Evolutionary conservation across 1,140 invertebrate genomes (phyloP), one percentile per base, ranked within the genome.

Genomic region (Hormaphis cornu): DNA sequence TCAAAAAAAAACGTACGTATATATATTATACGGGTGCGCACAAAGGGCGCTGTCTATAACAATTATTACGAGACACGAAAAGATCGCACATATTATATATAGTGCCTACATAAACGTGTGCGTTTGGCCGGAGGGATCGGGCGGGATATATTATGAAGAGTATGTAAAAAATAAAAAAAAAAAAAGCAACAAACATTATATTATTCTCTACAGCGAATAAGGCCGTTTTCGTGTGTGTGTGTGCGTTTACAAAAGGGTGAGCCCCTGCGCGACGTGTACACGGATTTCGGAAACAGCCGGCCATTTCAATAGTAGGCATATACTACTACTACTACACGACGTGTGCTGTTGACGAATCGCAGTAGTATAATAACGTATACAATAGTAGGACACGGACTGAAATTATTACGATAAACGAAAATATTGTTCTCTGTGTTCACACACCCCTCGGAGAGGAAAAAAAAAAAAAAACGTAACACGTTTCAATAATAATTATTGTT

Each of bases 401-500:
- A 66, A 66, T 66, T 30, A 66, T 66, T 50, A 48, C 42, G 61
- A 66, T 66, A 66, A 66, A 66, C 61, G 37, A 66, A 66, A 66
- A 66, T 48, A 66, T 66, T 66, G 61, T 66, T 66, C 59, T 30
- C 42, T 28, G 28, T 30, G 18, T 63, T 1, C n/a, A 28, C 40
- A 46, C 42, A 42, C 61, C 44, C 26, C n/a, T n/a, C n/a, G n/a
- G n/a, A n/a, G n/a, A n/a, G n/a, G n/a, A 46, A 46, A 46, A 37
- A 46, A 35, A 63, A 63, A 46, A 61, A 28, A 42, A 42, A 46
- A 63, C 37, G 42, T 46, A 44, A 63, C 40, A 42, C 24, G 58
- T 63, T 63, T 63, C 61, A 48, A 66, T 66, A 66, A 66, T 48
- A 22, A 66, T 66, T 66, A 66, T 66, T 48, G 61, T 66, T 66